Percentiles rank a stretch among this genome's conserved stretches.
These are phyloP conservation scores for Drosophila multiciliata DNA, from an alignment of 2,888 invertebrate genomes.

Conservation along the genomic window DNA sequence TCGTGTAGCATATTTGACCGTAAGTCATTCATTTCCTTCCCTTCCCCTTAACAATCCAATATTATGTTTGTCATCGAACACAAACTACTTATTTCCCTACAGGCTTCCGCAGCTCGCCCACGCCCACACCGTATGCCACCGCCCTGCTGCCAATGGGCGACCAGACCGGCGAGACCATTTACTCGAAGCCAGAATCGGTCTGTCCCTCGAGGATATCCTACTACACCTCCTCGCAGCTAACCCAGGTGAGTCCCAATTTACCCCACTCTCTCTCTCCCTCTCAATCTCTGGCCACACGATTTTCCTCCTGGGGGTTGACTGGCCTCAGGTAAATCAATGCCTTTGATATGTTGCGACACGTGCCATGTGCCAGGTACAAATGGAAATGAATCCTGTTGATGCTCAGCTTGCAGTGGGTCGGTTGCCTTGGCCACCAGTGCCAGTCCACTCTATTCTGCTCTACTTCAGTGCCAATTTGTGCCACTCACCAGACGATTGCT, in stretches of 20 bases:
- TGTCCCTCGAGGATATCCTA: slow-evolving; percentile 89
- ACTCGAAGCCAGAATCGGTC: slow-evolving; percentile 85
- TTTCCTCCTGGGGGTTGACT: slow-evolving; percentile 49
- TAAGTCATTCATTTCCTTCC: slow-evolving; percentile 62
- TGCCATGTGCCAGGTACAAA: slow-evolving; percentile 64
- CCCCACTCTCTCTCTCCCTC: neutral
- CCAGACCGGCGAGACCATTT: slow-evolving; percentile 70
- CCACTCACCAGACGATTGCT: slow-evolving; percentile 61
- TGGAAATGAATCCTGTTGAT: slow-evolving; percentile 65
- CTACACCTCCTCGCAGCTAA: slow-evolving; percentile 92
- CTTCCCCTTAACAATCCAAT: neutral
- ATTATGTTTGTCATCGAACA: slow-evolving; percentile 23
- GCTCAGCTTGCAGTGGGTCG: slow-evolving; percentile 22
- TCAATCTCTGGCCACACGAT: slow-evolving; percentile 35
- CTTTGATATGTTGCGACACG: slow-evolving; percentile 76
- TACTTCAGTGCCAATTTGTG: slow-evolving; percentile 57
- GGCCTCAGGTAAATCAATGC: slow-evolving; percentile 68
- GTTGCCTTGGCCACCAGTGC: slow-evolving; percentile 54
- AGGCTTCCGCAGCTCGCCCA: slow-evolving; percentile 85
- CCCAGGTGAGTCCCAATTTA: slow-evolving; percentile 86
- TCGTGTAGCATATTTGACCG: slow-evolving; percentile 84
- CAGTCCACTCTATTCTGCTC: slow-evolving; percentile 7
- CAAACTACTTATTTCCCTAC: slow-evolving; percentile 38
- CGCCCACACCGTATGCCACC: slow-evolving; percentile 91
- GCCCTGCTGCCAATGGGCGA: slow-evolving; percentile 87